Evolutionary conservation across 2,888 invertebrate species (phyloP), one percentile per base, ranked within the genome.

Genomic region (Syrphus vitripennis): DNA sequence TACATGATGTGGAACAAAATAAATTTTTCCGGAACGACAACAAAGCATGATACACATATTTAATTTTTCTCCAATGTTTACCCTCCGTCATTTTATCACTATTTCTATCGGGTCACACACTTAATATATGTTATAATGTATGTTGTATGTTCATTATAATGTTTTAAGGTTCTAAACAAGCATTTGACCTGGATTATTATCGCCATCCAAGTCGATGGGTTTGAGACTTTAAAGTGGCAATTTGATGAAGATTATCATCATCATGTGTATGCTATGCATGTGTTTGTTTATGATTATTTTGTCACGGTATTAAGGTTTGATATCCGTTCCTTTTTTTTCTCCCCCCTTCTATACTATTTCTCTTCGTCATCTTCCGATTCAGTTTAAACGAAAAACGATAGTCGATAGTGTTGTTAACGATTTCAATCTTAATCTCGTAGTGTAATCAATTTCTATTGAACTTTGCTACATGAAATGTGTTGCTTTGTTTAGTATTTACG

Each of bases 131-230:
- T n/a, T 16, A 26, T 7, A 26, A 31, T 16, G 45, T 19, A 45
- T 19, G 29, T 29, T 29, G 29, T 45, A 7, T 24, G n/a, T 29
- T 9, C 37, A 14, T 61, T 40, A 31, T 9, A 29, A n/a, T 34
- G 14, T 40, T 37, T 50, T 74, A 5, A 37, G 21, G 61, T 26
- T 63, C 19, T 55, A 19, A 21, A 48, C 55, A 79, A 48, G 19
- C 78, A 57, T 50, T 61, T 82, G 76, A 77, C 82, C 76, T 81
- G 71, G 57, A 77, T 82, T 76, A 48, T 71, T 82, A 71, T 71
- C 71, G 26, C 31, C 42, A 63, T 42, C 63, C 14, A 14, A 34
- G 9, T 29, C 45, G 29, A 65, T 65, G 34, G n/a, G n/a, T n/a
- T n/a, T n/a, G n/a, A n/a, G n/a, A n/a, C n/a, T 45, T 50, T 59